A percentile compares a stretch with the other conserved stretches of the same genome.
phyloP scores from a whole-genome alignment of 2,888 invertebrate species.

The Rhyacophila evoluta region DNA sequence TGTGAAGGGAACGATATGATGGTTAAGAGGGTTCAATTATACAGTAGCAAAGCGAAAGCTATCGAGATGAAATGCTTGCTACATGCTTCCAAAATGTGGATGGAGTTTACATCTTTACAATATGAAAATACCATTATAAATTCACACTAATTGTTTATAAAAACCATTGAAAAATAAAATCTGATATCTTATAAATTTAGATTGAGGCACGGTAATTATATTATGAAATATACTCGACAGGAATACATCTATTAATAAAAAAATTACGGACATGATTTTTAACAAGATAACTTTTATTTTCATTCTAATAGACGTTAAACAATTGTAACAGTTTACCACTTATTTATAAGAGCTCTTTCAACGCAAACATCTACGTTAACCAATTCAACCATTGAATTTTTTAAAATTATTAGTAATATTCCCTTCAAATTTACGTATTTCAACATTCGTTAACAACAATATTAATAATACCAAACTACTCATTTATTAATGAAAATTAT shows the following conservation, averaged over 20 bases:
- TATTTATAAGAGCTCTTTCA: too few relatives aligned
- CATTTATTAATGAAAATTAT: too few relatives aligned
- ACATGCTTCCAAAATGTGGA: conserved; percentile 8
- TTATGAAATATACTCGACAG: background rate
- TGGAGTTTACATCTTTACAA: conserved; percentile 2
- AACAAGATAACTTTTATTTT: background rate
- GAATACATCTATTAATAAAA: background rate
- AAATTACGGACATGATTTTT: background rate
- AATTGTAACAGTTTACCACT: too few relatives aligned
- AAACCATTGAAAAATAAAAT: background rate
- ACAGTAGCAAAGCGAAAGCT: background rate
- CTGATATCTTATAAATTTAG: background rate
- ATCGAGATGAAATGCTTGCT: conserved; percentile 1
- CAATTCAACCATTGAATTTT: too few relatives aligned
- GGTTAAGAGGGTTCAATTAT: too few relatives aligned
- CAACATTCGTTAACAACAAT: too few relatives aligned
- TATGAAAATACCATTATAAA: background rate
- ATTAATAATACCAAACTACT: too few relatives aligned
- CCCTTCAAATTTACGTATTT: too few relatives aligned
- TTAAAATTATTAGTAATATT: too few relatives aligned
- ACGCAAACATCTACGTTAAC: too few relatives aligned
- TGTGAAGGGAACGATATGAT: too few relatives aligned
- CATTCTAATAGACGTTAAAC: too few relatives aligned
- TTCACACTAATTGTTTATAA: background rate
- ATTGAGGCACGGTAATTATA: conserved; percentile 4